These are phyloP conservation scores for Conomelus anceps DNA, from an alignment of 2,888 invertebrate genomes.

Conservation along the genomic window DNA sequence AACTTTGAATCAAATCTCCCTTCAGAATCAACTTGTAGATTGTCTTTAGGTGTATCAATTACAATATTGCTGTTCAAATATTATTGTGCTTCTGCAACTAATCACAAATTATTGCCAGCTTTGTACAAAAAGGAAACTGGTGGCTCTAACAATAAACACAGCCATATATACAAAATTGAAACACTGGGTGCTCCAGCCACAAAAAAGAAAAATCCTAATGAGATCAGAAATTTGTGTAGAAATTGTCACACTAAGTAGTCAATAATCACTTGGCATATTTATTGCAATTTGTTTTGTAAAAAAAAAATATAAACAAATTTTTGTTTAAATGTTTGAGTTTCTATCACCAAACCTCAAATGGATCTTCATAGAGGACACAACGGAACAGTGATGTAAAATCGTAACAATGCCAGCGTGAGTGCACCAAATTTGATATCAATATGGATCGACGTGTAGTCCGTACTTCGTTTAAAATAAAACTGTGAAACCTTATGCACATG, in stretches of 20 bases:
- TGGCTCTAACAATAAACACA: not conserved
- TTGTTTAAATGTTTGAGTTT: no score
- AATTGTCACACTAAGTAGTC: not conserved
- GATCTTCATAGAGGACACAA: not conserved
- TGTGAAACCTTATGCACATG: not conserved
- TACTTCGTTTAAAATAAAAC: not conserved
- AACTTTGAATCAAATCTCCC: no score
- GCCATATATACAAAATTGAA: not conserved
- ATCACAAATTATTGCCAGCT: not conserved
- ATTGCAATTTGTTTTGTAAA: no score
- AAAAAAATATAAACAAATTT: no score
- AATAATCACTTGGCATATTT: not conserved
- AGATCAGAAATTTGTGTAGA: not conserved
- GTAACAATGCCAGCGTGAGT: not conserved
- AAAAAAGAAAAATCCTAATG: no score
- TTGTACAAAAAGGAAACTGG: not conserved
- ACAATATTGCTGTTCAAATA: not conserved
- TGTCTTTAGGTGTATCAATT: not conserved
- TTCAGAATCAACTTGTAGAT: no score
- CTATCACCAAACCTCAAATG: slow-evolving; percentile 6
- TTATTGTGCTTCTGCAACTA: not conserved
- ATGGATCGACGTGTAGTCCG: not conserved
- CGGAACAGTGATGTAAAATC: not conserved
- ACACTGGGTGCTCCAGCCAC: not conserved
- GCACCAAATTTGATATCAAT: not conserved